Evolutionary conservation across 1,140 invertebrate species (phyloP).

Genomic region (Drosophila lowei): DNA sequence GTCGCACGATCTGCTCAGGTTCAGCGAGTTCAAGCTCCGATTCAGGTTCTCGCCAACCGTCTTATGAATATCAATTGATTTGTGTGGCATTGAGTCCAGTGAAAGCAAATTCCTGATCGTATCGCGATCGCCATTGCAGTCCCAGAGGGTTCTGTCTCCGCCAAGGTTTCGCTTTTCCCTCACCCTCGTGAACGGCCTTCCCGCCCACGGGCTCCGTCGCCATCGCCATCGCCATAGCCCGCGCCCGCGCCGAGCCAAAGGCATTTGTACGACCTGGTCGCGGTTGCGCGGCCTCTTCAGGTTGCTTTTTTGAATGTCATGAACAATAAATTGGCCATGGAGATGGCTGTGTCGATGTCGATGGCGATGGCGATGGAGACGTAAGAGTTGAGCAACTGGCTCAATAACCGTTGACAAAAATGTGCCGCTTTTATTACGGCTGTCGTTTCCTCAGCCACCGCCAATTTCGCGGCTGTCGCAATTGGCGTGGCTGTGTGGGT

Average conservation of each 20-base stretch:
- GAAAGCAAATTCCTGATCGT: slow-evolving; percentile 18
- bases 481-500: slow-evolving; percentile 67
- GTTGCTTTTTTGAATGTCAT: slow-evolving; percentile 75
- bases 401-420: slow-evolving; percentile 72
- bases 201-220: not conserved
- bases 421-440: slow-evolving; percentile 59
- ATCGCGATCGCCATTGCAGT: no score
- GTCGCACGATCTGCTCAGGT: slow-evolving; percentile 4
- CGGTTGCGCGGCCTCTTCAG: slow-evolving; percentile 52
- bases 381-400: slow-evolving; percentile 50
- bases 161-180: slow-evolving; percentile 5
- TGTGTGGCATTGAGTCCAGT: slow-evolving; percentile 6
- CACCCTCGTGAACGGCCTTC: not conserved
- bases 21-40: slow-evolving; percentile 34
- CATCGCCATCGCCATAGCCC: no score
- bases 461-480: slow-evolving; percentile 59
- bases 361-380: slow-evolving; percentile 23
- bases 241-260: slow-evolving; percentile 11
- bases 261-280: slow-evolving; percentile 30
- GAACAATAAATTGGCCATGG: slow-evolving; percentile 69
- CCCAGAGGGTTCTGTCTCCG: not conserved
- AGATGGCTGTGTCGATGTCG: slow-evolving; percentile 26
- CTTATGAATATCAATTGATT: slow-evolving; percentile 51
- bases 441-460: slow-evolving; percentile 37
- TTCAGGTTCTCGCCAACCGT: slow-evolving; percentile 18